Base-by-base conservation (phyloP, 2,113 vertebrate species). In the Chrysemys picta region DNA sequence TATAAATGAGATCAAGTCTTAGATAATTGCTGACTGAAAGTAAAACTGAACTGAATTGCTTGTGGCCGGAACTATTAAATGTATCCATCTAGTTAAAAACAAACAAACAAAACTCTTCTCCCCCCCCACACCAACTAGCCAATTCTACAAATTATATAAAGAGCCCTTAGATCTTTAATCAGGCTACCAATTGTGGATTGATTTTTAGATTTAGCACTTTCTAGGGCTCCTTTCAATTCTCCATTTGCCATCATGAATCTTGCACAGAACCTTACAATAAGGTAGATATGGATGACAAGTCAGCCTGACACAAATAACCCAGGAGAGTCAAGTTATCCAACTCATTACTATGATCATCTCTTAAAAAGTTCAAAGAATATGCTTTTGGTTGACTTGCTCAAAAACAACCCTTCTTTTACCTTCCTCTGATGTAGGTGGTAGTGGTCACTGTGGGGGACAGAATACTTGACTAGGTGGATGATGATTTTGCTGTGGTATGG, bases 1-100 rank as follows among this genome's bases (percentile, higher is more conserved):
- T 98, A 98, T 97, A 98, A 98, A 99, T 98, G 97, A 98, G 97
- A 98, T 97, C 93, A 97, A 95, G 96, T 91, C 97, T 97, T 72
- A 80, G 91, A 96, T 98, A 98, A 98, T 98, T 98, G 96, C 94
- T 57, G 93, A 38, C 97, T 96, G 94, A 96, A 98, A 98, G 97
- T 94, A 97, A 98, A 97, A 95, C 82, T 88, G 82, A 97, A 89
- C 94, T 38, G 93, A 85, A 17, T 87, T 90, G 89, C 86, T 86
- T 87, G 13, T 95, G 91, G 84, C 80, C 89, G 53, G 91, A 95
- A 95, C 89, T 88, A 89, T 95, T 94, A 94, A 95, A 91, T 16
- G 5, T 76, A 25, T 79, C 2, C 56, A 1, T 17, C 83, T 53
- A 72, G 50, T 47, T 45, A 2, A 47, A 47, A 47, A 47, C 8